These are phyloP conservation scores for Choloepus didactylus DNA, from an alignment of 2,797 vertebrate genomes.

Conservation along the genomic window DNA sequence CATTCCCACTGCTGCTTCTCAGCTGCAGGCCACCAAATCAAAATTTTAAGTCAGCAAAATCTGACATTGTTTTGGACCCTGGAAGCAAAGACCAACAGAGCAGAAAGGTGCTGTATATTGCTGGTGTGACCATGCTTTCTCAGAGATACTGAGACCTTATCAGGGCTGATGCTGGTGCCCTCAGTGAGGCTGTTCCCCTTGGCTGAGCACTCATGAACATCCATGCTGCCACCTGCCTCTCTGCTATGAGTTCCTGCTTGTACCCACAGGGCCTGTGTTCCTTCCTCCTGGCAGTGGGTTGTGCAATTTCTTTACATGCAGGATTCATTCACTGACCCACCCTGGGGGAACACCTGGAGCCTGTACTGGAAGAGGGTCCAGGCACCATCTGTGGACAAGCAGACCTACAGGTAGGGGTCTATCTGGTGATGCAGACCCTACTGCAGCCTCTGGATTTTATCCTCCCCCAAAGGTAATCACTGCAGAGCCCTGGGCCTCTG, in stretches of 20 bases:
- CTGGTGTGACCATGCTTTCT: no score
- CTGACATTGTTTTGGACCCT: no score
- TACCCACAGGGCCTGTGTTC: neutral
- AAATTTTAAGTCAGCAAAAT: neutral
- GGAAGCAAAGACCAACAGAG: neutral
- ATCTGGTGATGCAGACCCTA: neutral
- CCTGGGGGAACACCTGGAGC: neutral
- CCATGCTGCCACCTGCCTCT: no score
- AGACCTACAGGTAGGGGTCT: neutral
- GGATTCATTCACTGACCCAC: neutral
- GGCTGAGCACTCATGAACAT: no score
- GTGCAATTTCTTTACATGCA: no score
- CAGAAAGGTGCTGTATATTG: no score
- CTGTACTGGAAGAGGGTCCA: neutral
- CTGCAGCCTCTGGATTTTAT: neutral
- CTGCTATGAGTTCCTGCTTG: neutral
- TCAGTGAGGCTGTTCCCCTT: no score
- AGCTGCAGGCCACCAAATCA: neutral
- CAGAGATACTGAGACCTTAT: no score
- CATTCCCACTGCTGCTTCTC: neutral
- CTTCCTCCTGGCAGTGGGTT: no score
- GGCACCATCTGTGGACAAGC: neutral
- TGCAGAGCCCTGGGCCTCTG: no score
- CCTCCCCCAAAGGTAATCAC: conserved; percentile 40
- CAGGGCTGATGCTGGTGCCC: no score